phyloP scores from a whole-genome alignment of 2,888 invertebrate species.

The Chouioia cunea region DNA sequence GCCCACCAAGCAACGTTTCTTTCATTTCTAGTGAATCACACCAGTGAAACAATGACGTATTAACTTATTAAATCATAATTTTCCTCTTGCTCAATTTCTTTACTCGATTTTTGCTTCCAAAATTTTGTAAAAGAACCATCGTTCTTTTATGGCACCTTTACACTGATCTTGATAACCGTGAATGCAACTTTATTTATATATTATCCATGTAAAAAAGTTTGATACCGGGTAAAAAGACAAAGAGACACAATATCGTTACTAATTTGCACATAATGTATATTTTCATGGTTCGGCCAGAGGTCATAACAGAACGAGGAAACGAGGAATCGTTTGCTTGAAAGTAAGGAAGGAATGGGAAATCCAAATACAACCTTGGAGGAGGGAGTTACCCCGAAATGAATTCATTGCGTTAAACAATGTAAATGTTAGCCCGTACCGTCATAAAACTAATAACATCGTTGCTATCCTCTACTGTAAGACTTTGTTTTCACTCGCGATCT shows the following conservation, averaged over 20 bases:
- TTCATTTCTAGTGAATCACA: no score
- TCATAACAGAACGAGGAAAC: slow-evolving; percentile 12
- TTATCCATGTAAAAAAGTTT: no score
- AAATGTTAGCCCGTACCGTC: slow-evolving; percentile 65
- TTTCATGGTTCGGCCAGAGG: neutral
- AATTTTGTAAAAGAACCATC: no score
- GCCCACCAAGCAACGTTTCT: no score
- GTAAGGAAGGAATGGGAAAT: slow-evolving; percentile 2
- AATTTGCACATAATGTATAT: no score
- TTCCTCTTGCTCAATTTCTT: no score
- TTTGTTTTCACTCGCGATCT: slow-evolving; percentile 64
- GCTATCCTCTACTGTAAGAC: slow-evolving; percentile 61
- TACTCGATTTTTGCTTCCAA: no score
- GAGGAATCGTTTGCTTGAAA: slow-evolving; percentile 54
- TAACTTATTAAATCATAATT: no score
- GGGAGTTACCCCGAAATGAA: slow-evolving; percentile 60
- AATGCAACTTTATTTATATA: no score
- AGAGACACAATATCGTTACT: neutral
- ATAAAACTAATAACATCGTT: slow-evolving; percentile 63
- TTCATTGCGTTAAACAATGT: slow-evolving; percentile 67
- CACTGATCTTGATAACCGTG: no score
- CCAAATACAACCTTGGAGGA: neutral
- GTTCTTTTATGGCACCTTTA: no score
- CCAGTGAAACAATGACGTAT: no score
- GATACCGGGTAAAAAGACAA: neutral